Percentiles rank a stretch among this genome's conserved stretches.
Conservation (phyloP, 2,888 invertebrate species). For the Lissocephala sabroskyi region DNA sequence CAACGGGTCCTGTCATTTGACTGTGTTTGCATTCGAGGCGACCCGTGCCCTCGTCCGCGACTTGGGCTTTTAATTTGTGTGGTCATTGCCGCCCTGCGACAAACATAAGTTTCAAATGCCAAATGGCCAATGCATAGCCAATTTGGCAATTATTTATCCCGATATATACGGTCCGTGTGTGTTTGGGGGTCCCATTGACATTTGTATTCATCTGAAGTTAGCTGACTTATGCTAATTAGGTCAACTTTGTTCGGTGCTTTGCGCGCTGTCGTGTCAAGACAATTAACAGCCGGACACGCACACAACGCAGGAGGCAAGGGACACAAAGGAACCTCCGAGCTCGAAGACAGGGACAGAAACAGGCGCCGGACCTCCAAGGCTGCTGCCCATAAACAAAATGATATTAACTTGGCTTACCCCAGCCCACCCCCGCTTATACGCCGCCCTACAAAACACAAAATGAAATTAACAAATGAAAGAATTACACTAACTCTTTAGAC, state of each 20-base stretch:
- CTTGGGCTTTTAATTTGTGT: no score
- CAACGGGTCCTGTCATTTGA: slow-evolving; percentile 6
- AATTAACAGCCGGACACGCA: slow-evolving; percentile 30
- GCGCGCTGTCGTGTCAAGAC: slow-evolving; percentile 6
- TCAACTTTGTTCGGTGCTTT: background rate
- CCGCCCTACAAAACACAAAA: background rate
- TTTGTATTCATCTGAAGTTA: slow-evolving; percentile 16
- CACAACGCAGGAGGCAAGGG: no score
- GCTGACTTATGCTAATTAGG: slow-evolving; percentile 53
- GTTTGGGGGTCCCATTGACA: background rate
- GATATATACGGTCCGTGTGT: background rate
- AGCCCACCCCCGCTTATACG: no score
- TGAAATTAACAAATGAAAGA: background rate
- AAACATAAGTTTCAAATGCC: slow-evolving; percentile 50
- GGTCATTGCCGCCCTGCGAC: background rate
- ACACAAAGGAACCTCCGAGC: no score
- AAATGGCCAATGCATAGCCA: slow-evolving; percentile 47
- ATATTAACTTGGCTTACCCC: slow-evolving; percentile 21
- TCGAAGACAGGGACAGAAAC: no score
- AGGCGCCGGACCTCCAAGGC: slow-evolving; percentile 13
- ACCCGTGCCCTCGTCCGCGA: slow-evolving; percentile 16
- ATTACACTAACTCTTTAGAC: background rate
- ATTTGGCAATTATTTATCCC: slow-evolving; percentile 42
- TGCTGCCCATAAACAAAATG: slow-evolving; percentile 17
- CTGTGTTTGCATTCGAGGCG: slow-evolving; percentile 8